phyloP scores from a whole-genome alignment of 2,888 invertebrate genomes.

The Orchesellides sinensis region DNA sequence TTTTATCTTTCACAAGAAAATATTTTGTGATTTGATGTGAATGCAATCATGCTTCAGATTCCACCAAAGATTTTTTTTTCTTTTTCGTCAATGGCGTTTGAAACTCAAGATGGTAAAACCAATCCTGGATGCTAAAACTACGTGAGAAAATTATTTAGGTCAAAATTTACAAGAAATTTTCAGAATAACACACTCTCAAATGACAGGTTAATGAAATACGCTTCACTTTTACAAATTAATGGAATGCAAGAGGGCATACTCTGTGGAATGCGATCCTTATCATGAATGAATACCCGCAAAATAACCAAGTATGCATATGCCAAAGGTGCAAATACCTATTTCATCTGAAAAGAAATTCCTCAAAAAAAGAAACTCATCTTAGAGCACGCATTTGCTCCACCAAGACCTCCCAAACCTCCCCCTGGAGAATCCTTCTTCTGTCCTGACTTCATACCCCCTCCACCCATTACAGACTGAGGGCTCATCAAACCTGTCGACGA shows the following conservation, averaged over 20 bases:
- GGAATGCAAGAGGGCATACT: slow-evolving; percentile 36
- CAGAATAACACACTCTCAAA: slow-evolving; percentile 14
- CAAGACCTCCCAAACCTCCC: slow-evolving; percentile 60
- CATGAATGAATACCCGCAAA: too few relatives aligned
- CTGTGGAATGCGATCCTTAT: too few relatives aligned
- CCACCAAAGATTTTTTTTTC: not conserved
- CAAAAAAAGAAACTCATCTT: slow-evolving; percentile 83
- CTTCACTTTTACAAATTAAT: not conserved
- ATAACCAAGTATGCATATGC: too few relatives aligned
- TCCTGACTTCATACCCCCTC: slow-evolving; percentile 55
- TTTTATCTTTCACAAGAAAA: not conserved
- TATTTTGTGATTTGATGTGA: slow-evolving; percentile 52
- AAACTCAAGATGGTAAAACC: not conserved
- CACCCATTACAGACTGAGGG: slow-evolving; percentile 68
- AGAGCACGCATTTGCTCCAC: slow-evolving; percentile 80
- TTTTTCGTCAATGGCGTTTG: not conserved
- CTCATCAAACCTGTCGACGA: slow-evolving; percentile 73
- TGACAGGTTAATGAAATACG: slow-evolving; percentile 56
- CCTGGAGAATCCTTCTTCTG: slow-evolving; percentile 64
- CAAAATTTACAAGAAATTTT: slow-evolving; percentile 27
- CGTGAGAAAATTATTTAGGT: slow-evolving; percentile 54
- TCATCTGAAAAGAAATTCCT: slow-evolving; percentile 34
- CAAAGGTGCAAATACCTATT: too few relatives aligned
- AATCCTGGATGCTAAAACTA: too few relatives aligned
- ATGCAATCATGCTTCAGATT: slow-evolving; percentile 21